phyloP scores from a whole-genome alignment of 2,113 vertebrate species.

The Phoxinus phoxinus region DNA sequence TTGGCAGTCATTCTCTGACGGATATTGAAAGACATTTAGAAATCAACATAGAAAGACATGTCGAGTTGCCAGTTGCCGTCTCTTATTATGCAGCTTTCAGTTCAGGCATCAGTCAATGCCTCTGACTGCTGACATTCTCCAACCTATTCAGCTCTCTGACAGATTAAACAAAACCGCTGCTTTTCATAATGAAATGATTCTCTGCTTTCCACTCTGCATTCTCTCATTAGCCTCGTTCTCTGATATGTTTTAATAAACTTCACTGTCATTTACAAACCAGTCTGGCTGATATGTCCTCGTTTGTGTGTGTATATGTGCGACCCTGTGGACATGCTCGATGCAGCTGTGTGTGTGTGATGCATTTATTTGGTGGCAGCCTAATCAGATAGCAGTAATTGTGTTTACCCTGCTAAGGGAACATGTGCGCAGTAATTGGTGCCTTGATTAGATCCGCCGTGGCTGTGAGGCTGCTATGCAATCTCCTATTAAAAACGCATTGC shows the following conservation, averaged over 20 bases:
- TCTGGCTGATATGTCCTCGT: neutral
- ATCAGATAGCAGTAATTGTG: slow-evolving; percentile 70
- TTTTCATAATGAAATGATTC: slow-evolving; percentile 43
- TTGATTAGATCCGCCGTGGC: slow-evolving; percentile 60
- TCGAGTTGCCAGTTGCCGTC: neutral
- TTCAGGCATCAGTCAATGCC: slow-evolving; percentile 40
- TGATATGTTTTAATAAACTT: slow-evolving; percentile 46
- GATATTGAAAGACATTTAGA: slow-evolving; percentile 5
- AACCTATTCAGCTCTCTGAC: slow-evolving; percentile 32
- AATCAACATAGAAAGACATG: slow-evolving; percentile 29
- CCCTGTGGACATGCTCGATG: slow-evolving; percentile 10
- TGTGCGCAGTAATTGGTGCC: slow-evolving; percentile 63
- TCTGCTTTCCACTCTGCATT: slow-evolving; percentile 33
- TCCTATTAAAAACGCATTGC: slow-evolving; percentile 50
- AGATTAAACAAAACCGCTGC: slow-evolving; percentile 18
- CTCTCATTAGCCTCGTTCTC: slow-evolving; percentile 20
- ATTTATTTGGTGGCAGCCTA: slow-evolving; percentile 61
- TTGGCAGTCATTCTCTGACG: neutral
- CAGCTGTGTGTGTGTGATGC: slow-evolving; percentile 11
- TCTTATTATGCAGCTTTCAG: slow-evolving; percentile 24
- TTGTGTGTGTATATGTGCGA: slow-evolving; percentile 20
- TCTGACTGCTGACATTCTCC: slow-evolving; percentile 41
- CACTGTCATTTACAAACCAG: slow-evolving; percentile 28
- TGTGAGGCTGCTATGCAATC: slow-evolving; percentile 48
- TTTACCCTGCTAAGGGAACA: slow-evolving; percentile 64